A percentile compares a stretch with the other conserved stretches of the same genome.
These are phyloP conservation scores for Diabrotica virgifera DNA, from an alignment of 1,140 invertebrate species.

Conservation along the genomic window DNA sequence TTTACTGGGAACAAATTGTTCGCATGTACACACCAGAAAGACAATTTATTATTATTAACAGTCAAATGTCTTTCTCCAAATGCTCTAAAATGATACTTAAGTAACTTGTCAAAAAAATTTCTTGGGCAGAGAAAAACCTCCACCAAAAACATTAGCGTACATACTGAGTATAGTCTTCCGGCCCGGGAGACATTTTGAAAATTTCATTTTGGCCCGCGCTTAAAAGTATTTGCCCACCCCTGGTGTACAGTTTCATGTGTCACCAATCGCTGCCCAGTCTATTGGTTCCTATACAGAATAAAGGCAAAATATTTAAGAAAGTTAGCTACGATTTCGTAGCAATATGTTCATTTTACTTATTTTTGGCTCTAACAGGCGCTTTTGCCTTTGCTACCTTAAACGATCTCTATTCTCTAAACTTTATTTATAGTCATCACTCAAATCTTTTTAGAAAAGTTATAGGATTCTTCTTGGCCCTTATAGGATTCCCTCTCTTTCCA, in stretches of 20 bases:
- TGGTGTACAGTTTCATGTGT: conserved; percentile 99
- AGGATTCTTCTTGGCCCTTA: conserved; percentile 86
- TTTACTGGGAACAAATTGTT: too few species aligned
- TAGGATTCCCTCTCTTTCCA: conserved; percentile 97
- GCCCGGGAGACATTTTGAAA: too few species aligned
- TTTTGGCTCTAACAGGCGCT: conserved; percentile 86
- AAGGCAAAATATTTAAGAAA: conserved; percentile 65
- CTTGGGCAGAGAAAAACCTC: too few species aligned
- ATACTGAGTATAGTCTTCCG: too few species aligned
- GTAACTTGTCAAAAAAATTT: too few species aligned
- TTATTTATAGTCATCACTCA: conserved; percentile 60
- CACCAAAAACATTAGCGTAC: too few species aligned
- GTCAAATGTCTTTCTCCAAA: too few species aligned
- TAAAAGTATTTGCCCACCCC: too few species aligned
- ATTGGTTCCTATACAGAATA: conserved; percentile 85
- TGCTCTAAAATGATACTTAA: too few species aligned
- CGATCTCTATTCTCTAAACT: conserved; percentile 95
- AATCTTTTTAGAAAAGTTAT: conserved; percentile 59
- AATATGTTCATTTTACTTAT: conserved; percentile 83
- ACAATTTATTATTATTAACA: too few species aligned
- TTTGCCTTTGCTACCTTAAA: conserved; percentile 80
- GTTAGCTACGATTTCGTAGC: conserved; percentile 76
- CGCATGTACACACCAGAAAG: too few species aligned
- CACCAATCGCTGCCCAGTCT: conserved; percentile 95
- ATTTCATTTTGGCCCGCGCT: too few species aligned